These are phyloP conservation scores for Lasioglossum malachurum DNA, from an alignment of 2,888 invertebrate species.

Conservation along the genomic window DNA sequence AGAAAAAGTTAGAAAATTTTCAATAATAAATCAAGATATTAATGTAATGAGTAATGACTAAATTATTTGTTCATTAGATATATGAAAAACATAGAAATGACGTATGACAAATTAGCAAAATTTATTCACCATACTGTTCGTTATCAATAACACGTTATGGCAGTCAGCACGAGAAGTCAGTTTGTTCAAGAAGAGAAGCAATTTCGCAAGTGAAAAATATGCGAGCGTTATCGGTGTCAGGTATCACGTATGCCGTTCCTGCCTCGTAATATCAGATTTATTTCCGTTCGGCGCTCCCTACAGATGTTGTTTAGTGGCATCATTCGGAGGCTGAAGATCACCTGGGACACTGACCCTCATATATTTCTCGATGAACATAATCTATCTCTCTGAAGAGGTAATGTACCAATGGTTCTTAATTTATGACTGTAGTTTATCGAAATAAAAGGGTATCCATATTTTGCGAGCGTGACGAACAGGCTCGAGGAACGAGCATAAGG, in stretches of 20 bases:
- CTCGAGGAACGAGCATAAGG: neutral
- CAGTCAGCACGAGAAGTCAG: neutral
- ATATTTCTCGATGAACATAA: constrained; percentile 31
- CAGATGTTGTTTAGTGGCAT: constrained; percentile 45
- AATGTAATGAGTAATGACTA: too few species aligned
- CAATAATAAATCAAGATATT: too few species aligned
- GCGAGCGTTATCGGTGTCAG: neutral
- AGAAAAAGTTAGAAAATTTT: too few species aligned
- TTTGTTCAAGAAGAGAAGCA: neutral
- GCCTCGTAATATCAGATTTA: constrained; percentile 45
- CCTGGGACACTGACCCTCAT: constrained; percentile 32
- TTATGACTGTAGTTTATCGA: neutral
- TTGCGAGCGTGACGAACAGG: neutral
- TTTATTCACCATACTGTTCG: neutral
- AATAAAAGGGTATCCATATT: neutral
- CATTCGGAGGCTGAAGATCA: constrained; percentile 35
- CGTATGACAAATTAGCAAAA: neutral
- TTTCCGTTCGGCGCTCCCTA: constrained; percentile 20
- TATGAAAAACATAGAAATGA: neutral
- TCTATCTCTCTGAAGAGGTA: neutral
- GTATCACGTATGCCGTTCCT: neutral
- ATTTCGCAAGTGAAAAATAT: neutral
- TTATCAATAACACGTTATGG: neutral
- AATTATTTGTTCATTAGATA: neutral
- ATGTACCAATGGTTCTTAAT: constrained; percentile 20